phyloP scores from a whole-genome alignment of 2,113 vertebrate genomes.

The Platysteira castanea region DNA sequence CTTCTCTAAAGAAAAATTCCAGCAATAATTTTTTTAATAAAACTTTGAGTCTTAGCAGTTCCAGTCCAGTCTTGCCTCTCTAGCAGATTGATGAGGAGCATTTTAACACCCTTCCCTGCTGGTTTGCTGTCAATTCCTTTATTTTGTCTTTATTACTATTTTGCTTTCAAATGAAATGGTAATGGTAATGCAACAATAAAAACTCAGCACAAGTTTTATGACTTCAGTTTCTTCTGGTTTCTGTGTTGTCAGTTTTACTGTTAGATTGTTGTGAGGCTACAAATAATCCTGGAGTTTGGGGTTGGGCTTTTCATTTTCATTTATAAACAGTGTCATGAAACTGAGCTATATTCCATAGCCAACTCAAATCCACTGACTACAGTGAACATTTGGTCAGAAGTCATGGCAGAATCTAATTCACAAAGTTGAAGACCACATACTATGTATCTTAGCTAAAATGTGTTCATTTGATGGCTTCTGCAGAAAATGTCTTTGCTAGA shows the following conservation, averaged over 20 bases:
- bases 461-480: neutral
- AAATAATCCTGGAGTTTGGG: neutral
- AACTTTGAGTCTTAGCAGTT: neutral
- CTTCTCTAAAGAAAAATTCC: neutral
- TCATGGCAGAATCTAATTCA: neutral
- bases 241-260: neutral
- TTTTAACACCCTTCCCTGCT: neutral
- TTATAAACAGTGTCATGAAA: neutral
- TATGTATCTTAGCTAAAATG: neutral
- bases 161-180: neutral
- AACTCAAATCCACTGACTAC: neutral
- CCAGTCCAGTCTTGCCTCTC: neutral
- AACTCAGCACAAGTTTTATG: neutral
- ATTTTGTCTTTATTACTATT: neutral
- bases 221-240: neutral
- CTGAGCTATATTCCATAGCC: neutral
- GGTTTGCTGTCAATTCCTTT: neutral
- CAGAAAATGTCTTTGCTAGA: neutral
- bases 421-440: neutral
- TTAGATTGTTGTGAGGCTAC: neutral
- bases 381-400: neutral
- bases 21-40: neutral
- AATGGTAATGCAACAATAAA: neutral
- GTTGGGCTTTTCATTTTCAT: neutral
- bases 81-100: neutral